phyloP scores from a whole-genome alignment of 2,888 invertebrate genomes.

The Chymomyza amoena region DNA sequence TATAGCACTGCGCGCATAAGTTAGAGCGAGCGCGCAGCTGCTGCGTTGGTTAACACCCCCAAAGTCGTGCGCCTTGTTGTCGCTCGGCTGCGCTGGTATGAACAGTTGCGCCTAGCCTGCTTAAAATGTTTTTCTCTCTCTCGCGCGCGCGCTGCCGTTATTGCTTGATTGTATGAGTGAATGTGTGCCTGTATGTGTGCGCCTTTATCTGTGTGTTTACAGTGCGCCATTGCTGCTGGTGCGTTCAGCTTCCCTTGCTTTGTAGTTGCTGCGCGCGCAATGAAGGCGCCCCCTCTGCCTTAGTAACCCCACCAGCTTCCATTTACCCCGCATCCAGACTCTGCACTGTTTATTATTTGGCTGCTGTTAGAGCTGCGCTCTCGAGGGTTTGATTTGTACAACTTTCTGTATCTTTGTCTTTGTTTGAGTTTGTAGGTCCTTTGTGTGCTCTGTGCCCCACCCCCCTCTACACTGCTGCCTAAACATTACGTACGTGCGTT shows the following conservation, averaged over 20 bases:
- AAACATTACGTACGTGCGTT: slow-evolving; percentile 63
- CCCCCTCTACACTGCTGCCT: background rate
- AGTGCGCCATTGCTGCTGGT: slow-evolving; percentile 62
- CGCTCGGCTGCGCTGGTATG: slow-evolving; percentile 5
- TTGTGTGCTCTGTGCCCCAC: slow-evolving; percentile 27
- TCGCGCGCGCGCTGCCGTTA: slow-evolving; percentile 12
- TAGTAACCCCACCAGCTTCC: background rate
- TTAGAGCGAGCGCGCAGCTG: slow-evolving; percentile 31
- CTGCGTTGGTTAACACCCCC: slow-evolving; percentile 54
- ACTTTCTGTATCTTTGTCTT: slow-evolving; percentile 13
- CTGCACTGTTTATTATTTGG: slow-evolving; percentile 59
- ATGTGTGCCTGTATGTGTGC: slow-evolving; percentile 11
- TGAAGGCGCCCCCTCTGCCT: background rate
- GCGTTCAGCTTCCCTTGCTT: slow-evolving; percentile 25
- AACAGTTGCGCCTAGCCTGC: background rate
- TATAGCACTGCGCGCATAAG: slow-evolving; percentile 9
- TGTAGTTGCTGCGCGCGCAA: slow-evolving; percentile 5
- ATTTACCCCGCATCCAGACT: background rate
- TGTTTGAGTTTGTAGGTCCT: slow-evolving; percentile 56
- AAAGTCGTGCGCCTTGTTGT: slow-evolving; percentile 38
- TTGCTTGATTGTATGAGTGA: background rate
- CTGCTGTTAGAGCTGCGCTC: slow-evolving; percentile 33
- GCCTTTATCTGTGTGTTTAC: slow-evolving; percentile 37
- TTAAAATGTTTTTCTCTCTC: background rate
- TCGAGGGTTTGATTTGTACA: slow-evolving; percentile 71